Evolutionary conservation across 2,113 vertebrate genomes (phyloP).

Genomic region (Myotis yumanensis): DNA sequence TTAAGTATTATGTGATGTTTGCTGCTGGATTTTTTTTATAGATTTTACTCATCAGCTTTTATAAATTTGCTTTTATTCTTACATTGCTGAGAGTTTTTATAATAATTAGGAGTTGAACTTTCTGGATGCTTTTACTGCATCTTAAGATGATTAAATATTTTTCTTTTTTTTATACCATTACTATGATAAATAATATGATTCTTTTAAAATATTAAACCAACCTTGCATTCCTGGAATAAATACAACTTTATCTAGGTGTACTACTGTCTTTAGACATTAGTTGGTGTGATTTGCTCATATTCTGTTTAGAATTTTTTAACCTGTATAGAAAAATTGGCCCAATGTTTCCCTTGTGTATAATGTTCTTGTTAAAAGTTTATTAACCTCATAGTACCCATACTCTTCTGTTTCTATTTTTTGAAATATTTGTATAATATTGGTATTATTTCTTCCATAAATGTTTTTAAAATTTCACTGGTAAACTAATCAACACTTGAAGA

Average conservation of each 20-base stretch:
- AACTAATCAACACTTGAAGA: background rate
- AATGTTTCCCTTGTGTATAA: background rate
- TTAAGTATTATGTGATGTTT: background rate
- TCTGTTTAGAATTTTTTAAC: background rate
- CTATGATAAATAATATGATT: background rate
- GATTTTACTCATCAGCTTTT: background rate
- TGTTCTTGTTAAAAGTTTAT: background rate
- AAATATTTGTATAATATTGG: background rate
- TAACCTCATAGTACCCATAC: background rate
- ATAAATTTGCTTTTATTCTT: background rate
- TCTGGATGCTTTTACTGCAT: background rate
- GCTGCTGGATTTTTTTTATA: background rate
- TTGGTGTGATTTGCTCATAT: background rate
- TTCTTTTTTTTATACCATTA: background rate
- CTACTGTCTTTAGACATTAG: background rate
- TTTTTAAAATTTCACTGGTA: background rate
- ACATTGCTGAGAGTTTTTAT: background rate
- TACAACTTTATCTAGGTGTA: background rate
- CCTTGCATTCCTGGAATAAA: conserved; percentile 10
- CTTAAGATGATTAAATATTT: background rate
- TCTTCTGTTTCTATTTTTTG: conserved; percentile 1
- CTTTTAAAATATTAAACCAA: background rate
- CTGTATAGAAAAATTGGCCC: background rate
- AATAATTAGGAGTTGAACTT: background rate
- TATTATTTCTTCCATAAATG: background rate